Evolutionary conservation across 2,113 vertebrate species (phyloP).

Genomic region (Malurus alboscapulatus): DNA sequence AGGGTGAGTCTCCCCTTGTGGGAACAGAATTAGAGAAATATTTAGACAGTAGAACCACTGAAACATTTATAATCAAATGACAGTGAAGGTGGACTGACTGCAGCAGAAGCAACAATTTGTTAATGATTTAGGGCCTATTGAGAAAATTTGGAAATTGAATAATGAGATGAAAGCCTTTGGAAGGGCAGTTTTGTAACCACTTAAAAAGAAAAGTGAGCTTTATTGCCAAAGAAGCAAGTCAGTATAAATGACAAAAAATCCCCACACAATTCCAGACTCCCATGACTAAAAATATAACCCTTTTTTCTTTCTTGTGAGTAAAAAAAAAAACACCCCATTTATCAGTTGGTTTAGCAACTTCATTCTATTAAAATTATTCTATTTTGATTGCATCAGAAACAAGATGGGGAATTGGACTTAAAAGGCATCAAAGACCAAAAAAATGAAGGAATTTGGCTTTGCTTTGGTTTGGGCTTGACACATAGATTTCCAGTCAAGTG

Average conservation of each 20-base stretch:
- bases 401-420: background rate
- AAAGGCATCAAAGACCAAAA: background rate
- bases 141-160: slow-evolving; percentile 14
- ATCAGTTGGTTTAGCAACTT: background rate
- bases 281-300: background rate
- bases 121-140: background rate
- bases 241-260: background rate
- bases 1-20: background rate
- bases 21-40: slow-evolving; percentile 5
- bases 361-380: background rate
- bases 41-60: background rate
- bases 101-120: background rate
- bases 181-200: background rate
- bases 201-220: background rate
- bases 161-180: slow-evolving; percentile 2
- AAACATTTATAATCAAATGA: slow-evolving; percentile 14
- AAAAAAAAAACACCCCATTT: background rate
- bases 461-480: background rate
- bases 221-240: background rate
- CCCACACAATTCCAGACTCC: background rate
- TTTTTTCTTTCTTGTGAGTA: background rate
- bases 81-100: background rate
- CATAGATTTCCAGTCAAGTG: background rate
- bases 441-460: background rate
- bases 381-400: background rate